Base-by-base conservation (phyloP, 2,113 vertebrate species). In the Dermatemys mawii region DNA sequence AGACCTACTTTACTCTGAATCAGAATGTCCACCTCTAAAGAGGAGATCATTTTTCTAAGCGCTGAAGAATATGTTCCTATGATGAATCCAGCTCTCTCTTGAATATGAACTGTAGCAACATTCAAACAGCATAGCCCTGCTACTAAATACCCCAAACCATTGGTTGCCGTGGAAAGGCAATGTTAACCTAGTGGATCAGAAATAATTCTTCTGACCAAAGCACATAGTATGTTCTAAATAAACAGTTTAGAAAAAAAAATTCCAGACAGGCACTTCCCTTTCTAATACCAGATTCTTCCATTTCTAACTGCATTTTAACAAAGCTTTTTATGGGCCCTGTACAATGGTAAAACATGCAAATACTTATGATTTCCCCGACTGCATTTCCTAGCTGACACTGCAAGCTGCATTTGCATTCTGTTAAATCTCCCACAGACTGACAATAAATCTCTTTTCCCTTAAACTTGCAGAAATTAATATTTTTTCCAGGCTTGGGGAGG, bases 361-460 rank as follows among this genome's bases (percentile, higher is more conserved):
- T 83, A 11, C n/a, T 32, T 78, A 38, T 63, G 21, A 92, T 93
- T 92, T 19, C 6, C 55, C 38, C 60, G 78, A 17, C 53, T 60
- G n/a, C 29, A 54, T 26, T 50, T 75, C 29, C 75, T 41, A 79
- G 38, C 10, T 76, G 86, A 85, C 35, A 81, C 48, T n/a, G 22
- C 67, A 91, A 79, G 13, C 55, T 83, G 35, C 79, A 83, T 87
- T 93, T 93, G 60, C 60, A 84, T 90, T 53, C 44, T 84, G 87
- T 80, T 91, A 79, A 85, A 88, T 70, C 49, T 83, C 86, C 50
- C 38, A 83, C 48, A 51, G 44, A 91, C 88, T 0, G 0, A 76
- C 19, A 92, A 91, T 81, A 96, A 85, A 90, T 87, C 86, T 70
- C n/a, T 89, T 83, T 16, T 55, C n/a, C 55, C 55, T 49, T 88